These are phyloP conservation scores for Eulemur albifrons DNA, from an alignment of 2,797 vertebrate genomes.

Conservation along the genomic window DNA sequence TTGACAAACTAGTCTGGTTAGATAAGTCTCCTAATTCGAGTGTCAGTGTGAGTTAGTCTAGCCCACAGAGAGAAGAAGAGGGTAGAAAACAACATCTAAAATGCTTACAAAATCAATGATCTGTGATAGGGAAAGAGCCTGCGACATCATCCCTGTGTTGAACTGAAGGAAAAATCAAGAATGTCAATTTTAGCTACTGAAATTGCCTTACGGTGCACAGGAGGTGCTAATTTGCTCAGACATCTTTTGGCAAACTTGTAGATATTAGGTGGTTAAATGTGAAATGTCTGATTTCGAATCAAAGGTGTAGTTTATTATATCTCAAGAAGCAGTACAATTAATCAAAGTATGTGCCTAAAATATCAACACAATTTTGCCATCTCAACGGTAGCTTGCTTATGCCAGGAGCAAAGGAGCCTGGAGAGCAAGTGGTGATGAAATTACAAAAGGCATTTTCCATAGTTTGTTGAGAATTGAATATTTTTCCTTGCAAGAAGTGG, in stretches of 20 bases:
- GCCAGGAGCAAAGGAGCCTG: too few relatives aligned
- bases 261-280: neutral
- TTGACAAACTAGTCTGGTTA: slow-evolving; percentile 44
- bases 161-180: slow-evolving; percentile 20
- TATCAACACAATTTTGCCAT: too few relatives aligned
- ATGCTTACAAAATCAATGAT: neutral
- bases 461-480: too few relatives aligned
- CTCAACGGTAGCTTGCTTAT: too few relatives aligned
- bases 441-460: too few relatives aligned
- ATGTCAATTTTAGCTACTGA: slow-evolving; percentile 17
- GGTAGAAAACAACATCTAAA: slow-evolving; percentile 26
- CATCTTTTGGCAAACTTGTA: slow-evolving; percentile 60
- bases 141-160: neutral
- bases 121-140: slow-evolving; percentile 15
- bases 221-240: slow-evolving; percentile 56
- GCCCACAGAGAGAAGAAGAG: neutral
- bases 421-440: too few relatives aligned
- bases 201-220: neutral
- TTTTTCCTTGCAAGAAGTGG: too few relatives aligned
- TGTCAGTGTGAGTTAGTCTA: slow-evolving; percentile 9
- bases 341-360: too few relatives aligned
- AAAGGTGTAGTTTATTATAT: too few relatives aligned
- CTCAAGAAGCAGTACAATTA: too few relatives aligned
- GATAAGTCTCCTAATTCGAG: slow-evolving; percentile 22
- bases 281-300: too few relatives aligned